Evolutionary conservation across 2,888 invertebrate species (phyloP), one percentile per base, ranked within the genome.

Genomic region (Drosophila aldrichi): DNA sequence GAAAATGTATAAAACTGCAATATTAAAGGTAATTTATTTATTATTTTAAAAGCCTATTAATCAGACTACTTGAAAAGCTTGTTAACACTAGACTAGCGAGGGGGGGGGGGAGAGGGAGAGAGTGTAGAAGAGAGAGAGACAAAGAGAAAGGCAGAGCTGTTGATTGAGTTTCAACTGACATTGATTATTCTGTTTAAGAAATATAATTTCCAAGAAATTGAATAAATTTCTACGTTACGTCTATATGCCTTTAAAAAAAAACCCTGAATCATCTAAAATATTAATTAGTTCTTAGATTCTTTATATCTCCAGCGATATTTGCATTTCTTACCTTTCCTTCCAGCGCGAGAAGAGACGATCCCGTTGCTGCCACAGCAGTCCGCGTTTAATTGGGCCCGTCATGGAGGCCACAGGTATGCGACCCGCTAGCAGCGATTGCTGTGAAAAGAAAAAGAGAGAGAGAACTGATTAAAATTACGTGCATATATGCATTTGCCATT

Each of bases 321-420:
- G 12, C 12, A 18, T 44, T 12, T 25, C 89, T 85, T 79, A 93
- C 88, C 95, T 93, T 89, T 95, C 95, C 91, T 95, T 95, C 95
- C 95, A 95, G 72, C 95, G 92, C 66, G 95, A 95, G 92, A 95
- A 95, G 60, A 95, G 92, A 78, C 94, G 94, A 91, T 95, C 95
- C 68, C 95, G 92, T 88, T 95, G 95, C 90, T 95, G 95, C 94
- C 95, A 95, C 67, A 95, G 92, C 54, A 95, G 93, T 68, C 95
- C 95, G 64, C 94, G 94, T 91, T 95, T 95, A 89, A 95, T 94
- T 74, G 95, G 95, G 82, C 95, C 94, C 72, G 93, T 93, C 92
- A 93, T 93, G 70, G 93, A 92, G 87, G 92, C 93, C 92, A 91
- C 93, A 81, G 91, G 94, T 92, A 92, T 92, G 65, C 92, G 91